A percentile compares a stretch with the other conserved stretches of the same genome.
Conservation (phyloP, 2,113 vertebrate species). For the Lepisosteus oculatus region DNA sequence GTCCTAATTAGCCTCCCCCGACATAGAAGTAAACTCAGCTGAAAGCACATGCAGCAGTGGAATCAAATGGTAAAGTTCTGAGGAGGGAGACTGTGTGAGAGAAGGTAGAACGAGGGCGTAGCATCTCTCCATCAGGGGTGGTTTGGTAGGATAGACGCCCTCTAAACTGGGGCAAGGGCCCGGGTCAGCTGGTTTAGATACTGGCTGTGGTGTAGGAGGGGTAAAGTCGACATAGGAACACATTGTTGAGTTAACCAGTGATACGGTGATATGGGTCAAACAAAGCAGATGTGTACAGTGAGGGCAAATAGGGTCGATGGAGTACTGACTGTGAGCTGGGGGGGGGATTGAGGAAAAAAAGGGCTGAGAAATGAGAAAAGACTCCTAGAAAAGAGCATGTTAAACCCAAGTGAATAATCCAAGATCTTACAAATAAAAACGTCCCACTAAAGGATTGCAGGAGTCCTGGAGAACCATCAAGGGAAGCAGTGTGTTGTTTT, state of each 20-base stretch:
- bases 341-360: background rate
- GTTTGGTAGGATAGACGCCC: conserved; percentile 27
- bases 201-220: conserved; percentile 46
- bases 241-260: conserved; percentile 68
- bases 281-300: conserved; percentile 43
- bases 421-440: no score
- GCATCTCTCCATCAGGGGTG: background rate
- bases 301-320: no score
- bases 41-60: background rate
- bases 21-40: background rate
- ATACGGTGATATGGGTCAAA: conserved; percentile 64
- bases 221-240: conserved; percentile 70
- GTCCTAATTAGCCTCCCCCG: background rate
- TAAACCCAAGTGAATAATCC: background rate
- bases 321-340: no score
- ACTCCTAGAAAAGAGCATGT: no score
- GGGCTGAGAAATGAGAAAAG: no score
- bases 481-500: no score
- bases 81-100: no score
- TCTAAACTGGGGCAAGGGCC: conserved; percentile 17
- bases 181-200: conserved; percentile 22
- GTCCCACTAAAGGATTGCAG: no score
- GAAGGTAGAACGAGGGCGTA: no score
- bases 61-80: background rate
- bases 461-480: no score